Evolutionary conservation across 2,797 vertebrate species (phyloP), one percentile per base, ranked within the genome.

Genomic region (Phoebastria nigripes): DNA sequence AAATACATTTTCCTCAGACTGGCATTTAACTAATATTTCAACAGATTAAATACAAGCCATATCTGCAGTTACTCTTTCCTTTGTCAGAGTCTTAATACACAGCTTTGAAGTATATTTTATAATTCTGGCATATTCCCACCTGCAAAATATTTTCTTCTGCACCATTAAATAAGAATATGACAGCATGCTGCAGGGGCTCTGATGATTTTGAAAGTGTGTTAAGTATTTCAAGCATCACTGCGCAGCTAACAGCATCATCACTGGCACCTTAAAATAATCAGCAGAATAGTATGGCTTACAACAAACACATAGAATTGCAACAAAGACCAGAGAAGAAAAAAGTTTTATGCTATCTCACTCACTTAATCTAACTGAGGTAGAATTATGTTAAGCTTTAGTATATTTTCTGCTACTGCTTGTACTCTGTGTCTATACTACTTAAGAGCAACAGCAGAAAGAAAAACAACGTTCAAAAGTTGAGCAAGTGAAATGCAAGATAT

Each of bases 131-230:
- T 31, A 89, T 74, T 89, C 97, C 97, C 82, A 99, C 99, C 98
- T 99, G 99, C 74, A 99, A 97, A 82, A 99, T 91, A 92, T 99
- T 99, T 97, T 99, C 99, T 97, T 99, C 99, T 10, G 99, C 99
- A 33, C 99, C 99, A 51, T 99, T 99, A 95, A 99, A 99, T 93
- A 99, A 98, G 97, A 99, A 99, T 96, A 99, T 97, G 24, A 99
- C 97, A 17, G 99, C 99, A 37, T 99, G 99, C 39, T 95, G 98
- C 83, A 99, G 98, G 70, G 98, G 97, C 24, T 98, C 98, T 15
- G 99, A 98, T 77, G 98, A 98, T 79, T 98, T 98, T 47, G 99
- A 98, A 93, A 99, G 96, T 10, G 98, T 98, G 28, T 98, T 98
- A 74, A 99, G 98, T 94, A 99, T 99, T 97, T 99, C 99, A 96